These are phyloP conservation scores for Progne subis DNA, from an alignment of 2,113 vertebrate genomes.

Conservation along the genomic window DNA sequence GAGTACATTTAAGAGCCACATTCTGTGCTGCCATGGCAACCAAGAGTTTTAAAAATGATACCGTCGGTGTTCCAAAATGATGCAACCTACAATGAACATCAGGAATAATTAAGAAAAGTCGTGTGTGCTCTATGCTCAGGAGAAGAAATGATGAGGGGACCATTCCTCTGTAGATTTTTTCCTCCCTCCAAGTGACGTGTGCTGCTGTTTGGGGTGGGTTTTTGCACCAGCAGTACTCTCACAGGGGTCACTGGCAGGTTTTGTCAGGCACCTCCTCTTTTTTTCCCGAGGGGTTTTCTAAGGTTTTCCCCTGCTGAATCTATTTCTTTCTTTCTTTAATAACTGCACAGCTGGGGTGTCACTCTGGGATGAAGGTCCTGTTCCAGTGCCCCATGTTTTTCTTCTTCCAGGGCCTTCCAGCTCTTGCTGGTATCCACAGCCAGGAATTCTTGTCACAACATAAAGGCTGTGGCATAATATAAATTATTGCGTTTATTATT, in stretches of 20 bases:
- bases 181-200: neutral
- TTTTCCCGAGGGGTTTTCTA: neutral
- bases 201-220: neutral
- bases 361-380: neutral
- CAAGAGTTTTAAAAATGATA: conserved; percentile 73
- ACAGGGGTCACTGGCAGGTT: neutral
- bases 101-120: conserved; percentile 63
- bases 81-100: conserved; percentile 69
- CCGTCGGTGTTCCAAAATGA: conserved; percentile 64
- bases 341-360: neutral
- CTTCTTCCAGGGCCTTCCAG: neutral
- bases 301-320: neutral
- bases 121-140: neutral
- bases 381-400: neutral
- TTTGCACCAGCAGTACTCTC: neutral
- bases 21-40: conserved; percentile 72
- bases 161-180: neutral
- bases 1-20: conserved; percentile 69
- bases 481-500: neutral
- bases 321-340: neutral
- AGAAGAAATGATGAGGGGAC: neutral
- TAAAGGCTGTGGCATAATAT: neutral
- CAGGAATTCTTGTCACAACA: neutral
- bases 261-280: neutral
- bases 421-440: neutral